Evolutionary conservation across 1,140 invertebrate species (phyloP).

Genomic region (Choristoneura fumiferana): DNA sequence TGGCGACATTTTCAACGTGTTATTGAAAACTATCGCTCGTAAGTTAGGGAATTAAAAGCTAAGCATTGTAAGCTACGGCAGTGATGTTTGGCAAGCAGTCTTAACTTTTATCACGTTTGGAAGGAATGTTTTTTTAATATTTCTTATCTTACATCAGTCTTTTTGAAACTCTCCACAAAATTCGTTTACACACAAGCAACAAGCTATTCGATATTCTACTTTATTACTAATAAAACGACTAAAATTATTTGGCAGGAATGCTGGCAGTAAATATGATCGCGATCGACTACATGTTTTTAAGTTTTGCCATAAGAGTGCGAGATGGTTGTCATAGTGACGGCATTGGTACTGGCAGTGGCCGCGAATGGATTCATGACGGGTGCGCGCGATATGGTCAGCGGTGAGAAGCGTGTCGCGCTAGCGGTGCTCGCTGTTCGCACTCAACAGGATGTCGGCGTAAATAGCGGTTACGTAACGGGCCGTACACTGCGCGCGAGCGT

Average conservation of each 20-base stretch:
- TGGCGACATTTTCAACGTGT: background rate
- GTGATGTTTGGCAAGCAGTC: constrained; percentile 21
- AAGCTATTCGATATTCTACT: constrained; percentile 37
- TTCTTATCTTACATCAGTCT: constrained; percentile 1
- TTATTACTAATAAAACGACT: constrained; percentile 38
- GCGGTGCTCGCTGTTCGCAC: constrained; percentile 37
- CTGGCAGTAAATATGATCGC: constrained; percentile 46
- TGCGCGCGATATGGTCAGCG: constrained; percentile 55
- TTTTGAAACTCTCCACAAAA: constrained; percentile 4
- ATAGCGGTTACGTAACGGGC: constrained; percentile 62
- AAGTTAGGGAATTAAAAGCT: constrained; percentile 11
- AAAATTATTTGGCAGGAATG: constrained; percentile 62
- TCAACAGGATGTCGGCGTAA: constrained; percentile 69
- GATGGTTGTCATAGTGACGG: constrained; percentile 38
- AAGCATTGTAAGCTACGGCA: constrained; percentile 32
- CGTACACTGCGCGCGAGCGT: constrained; percentile 56
- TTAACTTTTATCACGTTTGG: constrained; percentile 5
- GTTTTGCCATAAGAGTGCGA: constrained; percentile 42
- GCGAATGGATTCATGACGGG: constrained; percentile 46
- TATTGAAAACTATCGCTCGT: background rate
- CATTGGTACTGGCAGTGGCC: constrained; percentile 27
- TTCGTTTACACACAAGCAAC: constrained; percentile 39
- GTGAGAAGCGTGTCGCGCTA: constrained; percentile 61
- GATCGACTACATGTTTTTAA: constrained; percentile 42
- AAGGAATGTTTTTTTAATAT: constrained; percentile 12